These are phyloP conservation scores for Zele albiditarsus DNA, from an alignment of 2,888 invertebrate genomes.

Conservation along the genomic window DNA sequence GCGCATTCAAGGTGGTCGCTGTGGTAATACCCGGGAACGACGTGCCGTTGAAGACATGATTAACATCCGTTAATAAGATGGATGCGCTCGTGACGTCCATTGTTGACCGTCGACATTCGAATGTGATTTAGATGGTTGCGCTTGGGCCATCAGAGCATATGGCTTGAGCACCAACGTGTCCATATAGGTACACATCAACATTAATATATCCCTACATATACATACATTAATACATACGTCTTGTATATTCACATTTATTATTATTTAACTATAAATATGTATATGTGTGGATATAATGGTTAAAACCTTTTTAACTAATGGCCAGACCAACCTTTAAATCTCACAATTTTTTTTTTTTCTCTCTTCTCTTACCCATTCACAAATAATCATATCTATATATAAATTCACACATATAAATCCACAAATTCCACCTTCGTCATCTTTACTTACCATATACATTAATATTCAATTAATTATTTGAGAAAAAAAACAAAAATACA, in stretches of 20 bases:
- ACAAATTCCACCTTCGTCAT: too few relatives aligned
- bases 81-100: conserved; percentile 69
- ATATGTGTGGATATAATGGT: not conserved
- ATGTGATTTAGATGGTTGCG: conserved; percentile 27
- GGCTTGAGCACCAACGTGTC: not conserved
- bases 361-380: not conserved
- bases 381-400: not conserved
- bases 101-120: conserved; percentile 64
- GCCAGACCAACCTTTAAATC: not conserved
- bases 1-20: conserved; percentile 70
- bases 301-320: not conserved
- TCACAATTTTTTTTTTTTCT: not conserved
- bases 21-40: conserved; percentile 65
- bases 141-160: conserved; percentile 18
- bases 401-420: too few relatives aligned
- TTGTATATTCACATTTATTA: not conserved
- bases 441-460: too few relatives aligned
- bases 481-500: too few relatives aligned
- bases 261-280: not conserved
- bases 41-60: conserved; percentile 72
- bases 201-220: not conserved
- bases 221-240: not conserved
- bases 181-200: not conserved
- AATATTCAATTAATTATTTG: too few relatives aligned
- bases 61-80: conserved; percentile 73